phyloP scores from a whole-genome alignment of 2,797 vertebrate genomes.

The Babyrousa celebensis region DNA sequence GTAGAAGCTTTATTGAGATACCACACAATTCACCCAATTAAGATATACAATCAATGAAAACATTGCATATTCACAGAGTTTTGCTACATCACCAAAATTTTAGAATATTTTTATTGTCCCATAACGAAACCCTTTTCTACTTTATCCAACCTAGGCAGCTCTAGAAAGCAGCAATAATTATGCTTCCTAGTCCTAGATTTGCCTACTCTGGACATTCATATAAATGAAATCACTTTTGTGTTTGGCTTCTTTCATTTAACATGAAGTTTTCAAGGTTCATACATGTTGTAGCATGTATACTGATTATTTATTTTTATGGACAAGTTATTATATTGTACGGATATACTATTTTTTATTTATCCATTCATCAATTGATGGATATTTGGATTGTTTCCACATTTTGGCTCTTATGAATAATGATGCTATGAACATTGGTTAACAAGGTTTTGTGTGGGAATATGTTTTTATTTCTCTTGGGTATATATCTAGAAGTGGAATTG shows the following conservation, averaged over 20 bases:
- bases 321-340: not conserved
- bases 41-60: not conserved
- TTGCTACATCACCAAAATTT: not conserved
- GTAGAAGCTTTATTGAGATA: not conserved
- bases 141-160: not conserved
- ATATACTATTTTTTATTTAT: not conserved
- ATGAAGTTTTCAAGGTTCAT: not conserved
- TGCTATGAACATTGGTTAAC: not conserved
- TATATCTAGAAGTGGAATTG: not conserved
- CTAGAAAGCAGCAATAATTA: not conserved
- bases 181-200: constrained; percentile 2
- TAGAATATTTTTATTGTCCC: not conserved
- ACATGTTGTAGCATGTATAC: not conserved
- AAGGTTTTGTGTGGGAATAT: not conserved
- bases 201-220: not conserved
- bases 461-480: constrained; percentile 27
- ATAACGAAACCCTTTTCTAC: not conserved
- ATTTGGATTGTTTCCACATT: not conserved
- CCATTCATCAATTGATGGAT: not conserved
- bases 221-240: not conserved
- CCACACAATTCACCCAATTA: not conserved
- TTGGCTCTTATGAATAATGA: constrained; percentile 30
- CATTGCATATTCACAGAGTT: not conserved
- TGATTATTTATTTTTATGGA: not conserved
- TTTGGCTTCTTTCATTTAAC: constrained; percentile 23